Evolutionary conservation across 2,888 invertebrate genomes (phyloP).

Genomic region (Amiota mariae): DNA sequence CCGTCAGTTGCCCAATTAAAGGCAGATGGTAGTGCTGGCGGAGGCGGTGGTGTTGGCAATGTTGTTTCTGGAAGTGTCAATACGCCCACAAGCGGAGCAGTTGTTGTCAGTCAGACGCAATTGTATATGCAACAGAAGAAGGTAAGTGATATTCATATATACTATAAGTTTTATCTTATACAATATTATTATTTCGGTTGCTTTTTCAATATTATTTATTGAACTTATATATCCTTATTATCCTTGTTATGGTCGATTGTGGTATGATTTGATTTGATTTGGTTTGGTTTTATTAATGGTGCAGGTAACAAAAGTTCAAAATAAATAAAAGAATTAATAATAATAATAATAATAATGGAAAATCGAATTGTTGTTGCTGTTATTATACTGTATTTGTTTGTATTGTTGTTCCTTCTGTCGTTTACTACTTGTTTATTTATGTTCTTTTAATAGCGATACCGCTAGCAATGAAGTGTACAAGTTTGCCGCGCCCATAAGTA

Average conservation of each 20-base stretch:
- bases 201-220: constrained; percentile 8
- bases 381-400: too few species aligned
- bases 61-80: constrained; percentile 54
- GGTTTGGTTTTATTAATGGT: background rate
- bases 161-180: background rate
- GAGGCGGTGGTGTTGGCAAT: constrained; percentile 32
- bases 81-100: constrained; percentile 49
- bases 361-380: too few species aligned
- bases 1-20: constrained; percentile 68
- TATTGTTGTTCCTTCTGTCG: constrained; percentile 2
- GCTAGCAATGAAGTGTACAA: constrained; percentile 16
- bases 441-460: background rate
- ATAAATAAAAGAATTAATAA: too few species aligned
- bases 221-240: background rate
- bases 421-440: constrained; percentile 8
- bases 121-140: constrained; percentile 72
- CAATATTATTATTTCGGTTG: background rate
- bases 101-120: constrained; percentile 49
- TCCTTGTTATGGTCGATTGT: constrained; percentile 13
- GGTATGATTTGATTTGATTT: constrained; percentile 3
- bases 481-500: constrained; percentile 39
- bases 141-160: constrained; percentile 54
- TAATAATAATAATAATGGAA: too few species aligned
- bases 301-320: background rate
- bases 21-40: constrained; percentile 54